Percentiles rank a stretch among this genome's conserved stretches.
These are phyloP conservation scores for Nysson spinosus DNA, from an alignment of 2,888 invertebrate species.

Conservation along the genomic window DNA sequence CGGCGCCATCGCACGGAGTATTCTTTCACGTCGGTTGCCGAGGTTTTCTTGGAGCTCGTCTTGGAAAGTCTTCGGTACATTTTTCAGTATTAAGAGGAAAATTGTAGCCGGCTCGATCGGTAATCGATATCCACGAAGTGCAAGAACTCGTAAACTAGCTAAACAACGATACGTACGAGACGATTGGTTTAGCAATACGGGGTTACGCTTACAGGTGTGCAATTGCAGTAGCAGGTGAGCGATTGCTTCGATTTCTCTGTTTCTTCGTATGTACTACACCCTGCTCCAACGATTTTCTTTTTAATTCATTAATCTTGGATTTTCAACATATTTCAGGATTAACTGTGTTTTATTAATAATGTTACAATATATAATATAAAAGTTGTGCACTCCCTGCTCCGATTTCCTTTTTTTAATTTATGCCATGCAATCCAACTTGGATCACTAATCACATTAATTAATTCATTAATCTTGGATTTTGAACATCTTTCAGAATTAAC, in stretches of 20 bases:
- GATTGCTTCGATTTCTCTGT: constrained; percentile 41
- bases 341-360: too few relatives aligned
- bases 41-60: constrained; percentile 31
- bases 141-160: constrained; percentile 54
- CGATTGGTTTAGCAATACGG: constrained; percentile 52
- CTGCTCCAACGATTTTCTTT: constrained; percentile 31
- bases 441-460: too few relatives aligned
- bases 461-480: too few relatives aligned
- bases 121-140: constrained; percentile 53
- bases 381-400: too few relatives aligned
- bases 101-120: constrained; percentile 46
- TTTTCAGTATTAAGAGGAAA: constrained; percentile 58
- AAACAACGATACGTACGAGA: constrained; percentile 54
- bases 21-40: constrained; percentile 26
- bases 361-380: too few relatives aligned
- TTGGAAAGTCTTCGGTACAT: constrained; percentile 46
- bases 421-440: too few relatives aligned
- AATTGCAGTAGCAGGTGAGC: constrained; percentile 53
- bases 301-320: constrained; percentile 7
- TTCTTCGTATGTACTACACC: constrained; percentile 29
- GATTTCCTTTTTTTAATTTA: too few relatives aligned
- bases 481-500: too few relatives aligned
- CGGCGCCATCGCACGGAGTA: constrained; percentile 19
- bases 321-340: too few relatives aligned
- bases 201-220: constrained; percentile 46